Percentiles rank a stretch among this genome's conserved stretches.
phyloP scores from a whole-genome alignment of 2,888 invertebrate genomes.

The Pemphredon lugubris region DNA sequence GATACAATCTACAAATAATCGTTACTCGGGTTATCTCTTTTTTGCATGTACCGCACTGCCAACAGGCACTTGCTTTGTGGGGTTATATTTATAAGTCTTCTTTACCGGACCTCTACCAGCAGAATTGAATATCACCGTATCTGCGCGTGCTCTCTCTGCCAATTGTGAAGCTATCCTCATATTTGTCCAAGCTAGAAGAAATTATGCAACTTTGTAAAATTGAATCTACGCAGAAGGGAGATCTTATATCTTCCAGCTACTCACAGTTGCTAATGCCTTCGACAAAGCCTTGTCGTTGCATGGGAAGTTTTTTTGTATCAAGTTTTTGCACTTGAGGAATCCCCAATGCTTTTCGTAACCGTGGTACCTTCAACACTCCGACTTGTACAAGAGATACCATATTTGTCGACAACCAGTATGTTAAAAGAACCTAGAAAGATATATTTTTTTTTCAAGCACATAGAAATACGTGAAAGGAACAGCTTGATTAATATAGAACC shows the following conservation, averaged over 20 bases:
- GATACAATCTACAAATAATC: constrained; percentile 23
- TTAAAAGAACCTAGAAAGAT: constrained; percentile 86
- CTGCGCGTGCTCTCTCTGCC: constrained; percentile 88
- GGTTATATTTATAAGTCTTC: constrained; percentile 94
- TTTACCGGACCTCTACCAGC: constrained; percentile 93
- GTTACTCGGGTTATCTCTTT: constrained; percentile 80
- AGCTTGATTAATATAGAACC: no score
- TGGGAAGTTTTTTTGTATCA: no score
- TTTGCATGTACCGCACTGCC: constrained; percentile 82
- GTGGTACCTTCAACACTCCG: no score
- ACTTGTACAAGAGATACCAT: no score
- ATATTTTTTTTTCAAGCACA: background rate
- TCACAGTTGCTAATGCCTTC: no score
- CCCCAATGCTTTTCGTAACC: no score
- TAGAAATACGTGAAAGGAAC: no score
- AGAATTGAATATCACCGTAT: constrained; percentile 89
- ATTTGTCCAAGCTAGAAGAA: constrained; percentile 88
- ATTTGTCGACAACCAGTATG: background rate
- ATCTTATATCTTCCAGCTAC: no score
- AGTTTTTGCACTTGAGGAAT: no score
- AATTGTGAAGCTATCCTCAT: constrained; percentile 90
- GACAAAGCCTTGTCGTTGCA: no score
- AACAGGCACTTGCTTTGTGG: constrained; percentile 83
- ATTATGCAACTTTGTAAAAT: background rate
- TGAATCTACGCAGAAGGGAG: no score